These are phyloP conservation scores for Megaleporinus macrocephalus DNA, from an alignment of 2,113 vertebrate genomes.

Conservation along the genomic window DNA sequence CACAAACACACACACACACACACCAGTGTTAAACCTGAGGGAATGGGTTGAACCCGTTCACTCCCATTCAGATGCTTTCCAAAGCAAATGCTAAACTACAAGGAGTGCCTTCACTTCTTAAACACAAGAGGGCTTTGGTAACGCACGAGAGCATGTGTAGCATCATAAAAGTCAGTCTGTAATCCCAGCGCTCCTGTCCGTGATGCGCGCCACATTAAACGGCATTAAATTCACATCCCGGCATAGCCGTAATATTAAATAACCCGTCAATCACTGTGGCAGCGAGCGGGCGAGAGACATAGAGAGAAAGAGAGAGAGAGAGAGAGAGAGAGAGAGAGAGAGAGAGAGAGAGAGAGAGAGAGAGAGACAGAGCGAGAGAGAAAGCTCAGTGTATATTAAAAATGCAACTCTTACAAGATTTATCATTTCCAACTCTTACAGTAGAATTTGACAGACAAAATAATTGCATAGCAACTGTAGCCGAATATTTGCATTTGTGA, in stretches of 20 bases:
- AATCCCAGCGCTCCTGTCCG: slow-evolving; percentile 14
- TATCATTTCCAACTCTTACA: slow-evolving; percentile 19
- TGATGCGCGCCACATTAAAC: slow-evolving; percentile 45
- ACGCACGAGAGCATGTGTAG: slow-evolving; percentile 34
- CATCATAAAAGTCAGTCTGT: slow-evolving; percentile 41
- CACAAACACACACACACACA: not conserved
- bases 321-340: no score
- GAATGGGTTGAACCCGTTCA: slow-evolving; percentile 12
- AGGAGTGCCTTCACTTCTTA: slow-evolving; percentile 20
- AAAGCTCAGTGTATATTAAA: slow-evolving; percentile 18
- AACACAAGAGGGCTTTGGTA: slow-evolving; percentile 5
- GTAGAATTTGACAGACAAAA: slow-evolving; percentile 8
- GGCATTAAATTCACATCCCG: slow-evolving; percentile 31
- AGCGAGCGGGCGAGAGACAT: not conserved
- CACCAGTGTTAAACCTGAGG: slow-evolving; percentile 6
- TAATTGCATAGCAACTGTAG: not conserved
- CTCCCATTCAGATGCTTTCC: slow-evolving; percentile 29
- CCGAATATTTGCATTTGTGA: slow-evolving; percentile 14
- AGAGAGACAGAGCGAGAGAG: no score
- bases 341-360: no score
- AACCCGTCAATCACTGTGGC: slow-evolving; percentile 5
- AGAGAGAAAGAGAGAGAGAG: no score
- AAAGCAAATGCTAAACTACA: slow-evolving; percentile 42
- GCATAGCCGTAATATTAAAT: slow-evolving; percentile 27
- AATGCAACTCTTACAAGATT: not conserved